Percentiles rank a stretch among this genome's conserved stretches.
Evolutionary conservation across 2,113 vertebrate species (phyloP).

Genomic region (Chloroceryle aenea): DNA sequence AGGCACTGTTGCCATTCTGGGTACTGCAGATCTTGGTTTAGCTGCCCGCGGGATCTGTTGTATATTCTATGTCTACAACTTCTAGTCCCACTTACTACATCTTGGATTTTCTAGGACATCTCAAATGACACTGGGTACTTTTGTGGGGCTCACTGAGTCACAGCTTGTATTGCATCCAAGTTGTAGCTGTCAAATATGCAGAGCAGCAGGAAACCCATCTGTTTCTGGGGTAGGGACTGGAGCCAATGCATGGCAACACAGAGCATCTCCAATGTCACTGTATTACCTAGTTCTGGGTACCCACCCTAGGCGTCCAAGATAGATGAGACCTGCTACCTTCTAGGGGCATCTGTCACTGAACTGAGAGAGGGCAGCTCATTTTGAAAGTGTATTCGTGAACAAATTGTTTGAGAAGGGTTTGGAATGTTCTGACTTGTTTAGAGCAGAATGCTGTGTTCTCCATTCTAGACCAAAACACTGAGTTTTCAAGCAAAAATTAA

Average conservation of each 20-base stretch:
- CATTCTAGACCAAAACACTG: background rate
- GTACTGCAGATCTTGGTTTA: background rate
- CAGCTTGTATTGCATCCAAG: background rate
- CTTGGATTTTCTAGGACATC: background rate
- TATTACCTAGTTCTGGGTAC: background rate
- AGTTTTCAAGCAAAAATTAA: background rate
- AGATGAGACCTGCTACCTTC: background rate
- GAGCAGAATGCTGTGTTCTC: background rate
- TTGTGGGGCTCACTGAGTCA: background rate
- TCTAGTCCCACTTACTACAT: background rate
- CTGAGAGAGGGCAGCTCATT: background rate
- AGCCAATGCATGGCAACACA: accelerated
- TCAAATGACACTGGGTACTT: background rate
- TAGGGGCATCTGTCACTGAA: background rate
- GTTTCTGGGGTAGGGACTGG: background rate
- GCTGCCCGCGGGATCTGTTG: background rate
- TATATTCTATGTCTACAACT: background rate
- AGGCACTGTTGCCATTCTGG: background rate
- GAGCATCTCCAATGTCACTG: background rate
- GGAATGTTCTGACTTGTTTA: background rate
- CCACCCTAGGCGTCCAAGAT: background rate
- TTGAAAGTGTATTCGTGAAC: background rate
- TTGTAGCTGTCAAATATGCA: background rate
- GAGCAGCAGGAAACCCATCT: background rate
- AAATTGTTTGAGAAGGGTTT: background rate